Evolutionary conservation across 2,888 invertebrate genomes (phyloP).

Genomic region (Epicampocera succincta): DNA sequence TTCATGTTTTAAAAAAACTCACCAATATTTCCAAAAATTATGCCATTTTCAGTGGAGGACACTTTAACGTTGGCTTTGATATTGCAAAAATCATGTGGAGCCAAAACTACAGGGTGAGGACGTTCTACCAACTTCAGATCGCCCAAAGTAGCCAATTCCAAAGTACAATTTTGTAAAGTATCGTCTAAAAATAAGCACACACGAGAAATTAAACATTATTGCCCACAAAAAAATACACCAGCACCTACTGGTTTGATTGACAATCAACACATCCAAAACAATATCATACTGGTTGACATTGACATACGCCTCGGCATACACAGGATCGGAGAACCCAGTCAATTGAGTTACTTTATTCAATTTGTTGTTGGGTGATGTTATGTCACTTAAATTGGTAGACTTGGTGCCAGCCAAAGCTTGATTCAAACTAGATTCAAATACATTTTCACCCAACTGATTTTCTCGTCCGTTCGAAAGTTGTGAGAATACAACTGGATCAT

Average conservation of each 20-base stretch:
- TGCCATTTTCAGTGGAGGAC: constrained; percentile 99
- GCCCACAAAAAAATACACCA: background rate
- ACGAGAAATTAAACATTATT: background rate
- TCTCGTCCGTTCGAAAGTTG: constrained; percentile 87
- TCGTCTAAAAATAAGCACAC: constrained; percentile 84
- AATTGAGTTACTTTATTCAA: constrained; percentile 94
- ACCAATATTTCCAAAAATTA: constrained; percentile 99
- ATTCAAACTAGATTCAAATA: constrained; percentile 96
- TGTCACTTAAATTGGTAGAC: constrained; percentile 81
- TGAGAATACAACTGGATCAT: constrained; percentile 92
- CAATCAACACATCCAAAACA: constrained; percentile 97
- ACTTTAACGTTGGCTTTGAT: constrained; percentile 99
- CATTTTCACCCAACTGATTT: constrained; percentile 85
- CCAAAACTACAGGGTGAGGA: constrained; percentile 96
- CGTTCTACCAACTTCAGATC: constrained; percentile 99
- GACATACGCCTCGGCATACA: constrained; percentile 99
- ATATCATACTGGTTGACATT: constrained; percentile 99
- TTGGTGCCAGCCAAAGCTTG: constrained; percentile 90
- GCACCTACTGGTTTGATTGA: constrained; percentile 94
- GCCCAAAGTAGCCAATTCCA: constrained; percentile 98
- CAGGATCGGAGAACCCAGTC: constrained; percentile 99
- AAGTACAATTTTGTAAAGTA: constrained; percentile 97
- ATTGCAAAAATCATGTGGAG: constrained; percentile 98
- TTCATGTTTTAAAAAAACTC: constrained; percentile 69
- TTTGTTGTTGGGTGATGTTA: constrained; percentile 84